Base-by-base conservation (phyloP, 2,888 invertebrate genomes). In the Brachylomia viminalis region DNA sequence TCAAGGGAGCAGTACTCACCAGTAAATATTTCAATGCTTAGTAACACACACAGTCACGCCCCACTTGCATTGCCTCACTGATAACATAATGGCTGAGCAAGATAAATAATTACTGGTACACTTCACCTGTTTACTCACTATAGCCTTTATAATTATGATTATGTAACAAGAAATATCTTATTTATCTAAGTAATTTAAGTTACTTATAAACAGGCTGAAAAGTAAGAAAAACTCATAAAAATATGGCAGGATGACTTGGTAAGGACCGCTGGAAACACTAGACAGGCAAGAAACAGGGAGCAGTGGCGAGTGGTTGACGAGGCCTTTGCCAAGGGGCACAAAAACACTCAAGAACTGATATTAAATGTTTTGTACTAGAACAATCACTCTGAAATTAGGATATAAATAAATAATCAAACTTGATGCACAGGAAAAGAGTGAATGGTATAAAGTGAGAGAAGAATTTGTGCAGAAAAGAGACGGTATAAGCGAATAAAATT, bases 41-140 rank as follows among this genome's bases (percentile, higher is more conserved):
- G 86, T 79, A 80, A 84, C 84, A 71, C 56, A 79, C 17, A 67
- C 64, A 62, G 72, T 82, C 80, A 80, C 66, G n/a, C 77, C 73
- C 74, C 52, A 72, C 74, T 79, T 82, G 77, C 69, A 78, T 77
- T 85, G 77, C 75, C 59, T 67, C 75, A 82, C 65, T 82, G 87
- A 86, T 87, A 87, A 82, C 75, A 77, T 74, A 80, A 75, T 66
- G 66, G 71, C 75, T 72, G 77, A 75, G n/a, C 70, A 78, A 86
- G 87, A 88, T 88, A 88, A 86, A 72, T 78, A 88, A 83, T 80
- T 82, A 81, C 74, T 80, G 83, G 45, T 69, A 74, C 65, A 71
- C 64, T 77, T 45, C 79, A 84, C 84, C 85, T 82, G 75, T 82
- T 79, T 72, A 67, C 54, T n/a, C 71, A 70, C 58, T 62, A 75